Conservation (phyloP, 2,113 vertebrate genomes). For the Passer montanus region DNA sequence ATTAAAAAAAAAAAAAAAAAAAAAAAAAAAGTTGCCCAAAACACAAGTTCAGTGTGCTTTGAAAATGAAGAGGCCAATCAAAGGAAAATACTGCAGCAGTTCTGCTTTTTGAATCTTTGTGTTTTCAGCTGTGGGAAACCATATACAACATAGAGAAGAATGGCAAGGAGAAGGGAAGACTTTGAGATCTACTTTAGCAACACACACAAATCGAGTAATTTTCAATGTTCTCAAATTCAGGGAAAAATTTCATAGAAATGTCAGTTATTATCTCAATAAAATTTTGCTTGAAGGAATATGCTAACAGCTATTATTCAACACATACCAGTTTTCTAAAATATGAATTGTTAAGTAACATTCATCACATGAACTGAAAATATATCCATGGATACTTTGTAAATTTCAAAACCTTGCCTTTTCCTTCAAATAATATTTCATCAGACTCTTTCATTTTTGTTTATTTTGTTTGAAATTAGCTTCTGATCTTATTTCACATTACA, state of each 20-base stretch:
- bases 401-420: neutral
- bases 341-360: neutral
- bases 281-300: neutral
- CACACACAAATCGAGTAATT: neutral
- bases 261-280: neutral
- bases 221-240: neutral
- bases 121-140: neutral
- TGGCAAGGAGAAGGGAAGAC: neutral
- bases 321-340: neutral
- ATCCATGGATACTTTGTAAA: neutral
- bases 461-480: neutral
- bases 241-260: neutral
- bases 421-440: neutral
- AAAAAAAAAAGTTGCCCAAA: neutral
- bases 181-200: neutral
- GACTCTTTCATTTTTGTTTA: neutral
- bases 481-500: neutral
- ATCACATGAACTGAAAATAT: neutral
- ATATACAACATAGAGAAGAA: neutral
- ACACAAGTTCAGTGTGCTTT: neutral
- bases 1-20: neutral
- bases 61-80: neutral
- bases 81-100: neutral
- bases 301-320: neutral
- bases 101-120: neutral